Percentiles rank a stretch among this genome's conserved stretches.
Evolutionary conservation across 2,797 vertebrate genomes (phyloP).

Genomic region (Loriculus beryllinus): DNA sequence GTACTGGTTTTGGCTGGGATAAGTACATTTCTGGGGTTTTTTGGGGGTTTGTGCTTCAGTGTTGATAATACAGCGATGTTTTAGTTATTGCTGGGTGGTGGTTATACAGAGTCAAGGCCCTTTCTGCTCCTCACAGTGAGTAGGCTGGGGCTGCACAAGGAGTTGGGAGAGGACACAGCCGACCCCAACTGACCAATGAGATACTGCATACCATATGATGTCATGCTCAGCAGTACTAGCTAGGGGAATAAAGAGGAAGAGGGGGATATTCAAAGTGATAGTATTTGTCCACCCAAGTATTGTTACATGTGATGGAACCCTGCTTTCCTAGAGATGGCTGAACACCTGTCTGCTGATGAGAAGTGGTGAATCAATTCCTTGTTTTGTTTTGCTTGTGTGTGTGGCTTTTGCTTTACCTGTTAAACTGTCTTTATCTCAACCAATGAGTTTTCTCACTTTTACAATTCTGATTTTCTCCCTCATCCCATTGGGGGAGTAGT

Average conservation of each 20-base stretch:
- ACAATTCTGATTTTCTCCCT: background rate
- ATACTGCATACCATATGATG: rapidly evolving
- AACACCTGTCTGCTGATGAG: rapidly evolving
- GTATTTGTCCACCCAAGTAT: background rate
- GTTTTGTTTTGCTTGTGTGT: background rate
- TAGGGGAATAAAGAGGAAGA: background rate
- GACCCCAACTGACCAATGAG: too few species aligned
- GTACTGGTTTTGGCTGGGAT: background rate
- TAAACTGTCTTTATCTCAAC: background rate
- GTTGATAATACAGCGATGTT: background rate
- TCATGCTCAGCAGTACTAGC: rapidly evolving
- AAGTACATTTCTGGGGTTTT: background rate
- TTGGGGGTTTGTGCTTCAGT: background rate
- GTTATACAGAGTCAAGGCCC: background rate
- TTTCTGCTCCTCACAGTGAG: background rate
- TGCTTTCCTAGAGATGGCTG: background rate
- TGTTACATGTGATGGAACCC: rapidly evolving
- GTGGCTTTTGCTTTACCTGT: background rate
- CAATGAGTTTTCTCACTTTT: background rate
- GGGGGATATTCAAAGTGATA: rapidly evolving
- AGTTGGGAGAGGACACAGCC: rapidly evolving
- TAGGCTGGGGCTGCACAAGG: rapidly evolving
- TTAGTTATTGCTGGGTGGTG: rapidly evolving
- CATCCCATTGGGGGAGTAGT: background rate
- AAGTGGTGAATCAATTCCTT: background rate